Base-by-base conservation (phyloP, 2,113 vertebrate species). In the Lutjanus erythropterus region DNA sequence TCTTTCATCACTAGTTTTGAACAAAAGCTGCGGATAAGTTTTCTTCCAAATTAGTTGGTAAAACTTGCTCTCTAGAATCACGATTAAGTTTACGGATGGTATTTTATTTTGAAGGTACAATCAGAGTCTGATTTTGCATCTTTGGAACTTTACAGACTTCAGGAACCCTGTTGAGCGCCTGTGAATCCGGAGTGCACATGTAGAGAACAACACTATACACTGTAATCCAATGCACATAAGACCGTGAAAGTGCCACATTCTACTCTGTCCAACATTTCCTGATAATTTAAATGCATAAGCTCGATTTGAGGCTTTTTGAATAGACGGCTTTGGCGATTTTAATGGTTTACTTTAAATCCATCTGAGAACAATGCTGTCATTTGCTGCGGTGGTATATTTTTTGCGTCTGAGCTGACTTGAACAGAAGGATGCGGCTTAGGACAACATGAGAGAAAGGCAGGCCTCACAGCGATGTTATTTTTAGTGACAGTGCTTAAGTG, bases 391-490 rank as follows among this genome's bases (percentile, higher is more conserved):
- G 33, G 25, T 53, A 3, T 37, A 27, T 65, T 3, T 55, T 2
- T 72, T 23, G 8, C 1, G 21, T 78, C 42, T 65, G 60, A 35
- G 64, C 52, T 74, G 82, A 71, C 64, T 56, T 37, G 83, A 88
- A 78, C 84, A 86, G 88, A 86, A 75, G 83, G 84, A 85, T 85
- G 86, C 71, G 61, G 79, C 77, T 91, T 67, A 86, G 72, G 73
- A 85, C 86, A 84, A 82, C 74, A 82, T 3, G 49, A 79, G 65
- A 76, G 81, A 58, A 15, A 35, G 79, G 64, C 58, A 71, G 69
- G 79, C 89, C 90, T 86, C 69, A 55, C 71, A 90, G 89, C 72
- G 74, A 18, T 78, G 88, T 80, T 90, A 89, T 91, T 91, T 92
- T 84, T 92, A 90, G 90, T 83, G 67, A 21, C 88, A 61, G 86